phyloP scores from a whole-genome alignment of 2,113 vertebrate genomes.

The Terrapene triunguis region DNA sequence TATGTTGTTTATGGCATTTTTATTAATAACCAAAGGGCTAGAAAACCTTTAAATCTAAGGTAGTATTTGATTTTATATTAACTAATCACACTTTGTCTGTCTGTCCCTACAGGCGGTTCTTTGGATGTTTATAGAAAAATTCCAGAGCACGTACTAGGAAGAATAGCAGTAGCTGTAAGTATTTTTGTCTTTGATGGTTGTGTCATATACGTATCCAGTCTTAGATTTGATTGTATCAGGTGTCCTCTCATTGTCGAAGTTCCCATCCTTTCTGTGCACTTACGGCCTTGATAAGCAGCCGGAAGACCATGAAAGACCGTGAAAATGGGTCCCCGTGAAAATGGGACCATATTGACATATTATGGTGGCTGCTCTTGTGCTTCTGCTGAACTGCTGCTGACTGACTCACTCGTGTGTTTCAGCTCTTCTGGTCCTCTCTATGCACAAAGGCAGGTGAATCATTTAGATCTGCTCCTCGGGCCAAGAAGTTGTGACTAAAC shows the following conservation, averaged over 20 bases:
- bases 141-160: constrained; percentile 93
- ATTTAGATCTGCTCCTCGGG: background rate
- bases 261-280: rapidly evolving
- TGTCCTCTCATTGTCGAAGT: background rate
- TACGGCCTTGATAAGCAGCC: background rate
- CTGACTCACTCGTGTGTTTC: background rate
- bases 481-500: background rate
- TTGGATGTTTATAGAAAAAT: constrained; percentile 96
- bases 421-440: background rate
- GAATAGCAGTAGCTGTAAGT: constrained; percentile 97
- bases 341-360: background rate
- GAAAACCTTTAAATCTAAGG: constrained; percentile 48
- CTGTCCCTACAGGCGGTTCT: constrained; percentile 89
- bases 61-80: constrained; percentile 28
- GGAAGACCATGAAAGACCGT: background rate
- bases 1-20: constrained; percentile 9
- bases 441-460: background rate
- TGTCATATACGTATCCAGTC: rapidly evolving
- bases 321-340: background rate
- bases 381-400: background rate
- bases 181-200: background rate
- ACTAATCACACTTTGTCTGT: constrained; percentile 46
- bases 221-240: rapidly evolving
- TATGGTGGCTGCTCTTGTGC: background rate
- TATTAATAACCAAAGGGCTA: constrained; percentile 50